Conservation (phyloP, 2,888 invertebrate species). For the Philereme vetulata region DNA sequence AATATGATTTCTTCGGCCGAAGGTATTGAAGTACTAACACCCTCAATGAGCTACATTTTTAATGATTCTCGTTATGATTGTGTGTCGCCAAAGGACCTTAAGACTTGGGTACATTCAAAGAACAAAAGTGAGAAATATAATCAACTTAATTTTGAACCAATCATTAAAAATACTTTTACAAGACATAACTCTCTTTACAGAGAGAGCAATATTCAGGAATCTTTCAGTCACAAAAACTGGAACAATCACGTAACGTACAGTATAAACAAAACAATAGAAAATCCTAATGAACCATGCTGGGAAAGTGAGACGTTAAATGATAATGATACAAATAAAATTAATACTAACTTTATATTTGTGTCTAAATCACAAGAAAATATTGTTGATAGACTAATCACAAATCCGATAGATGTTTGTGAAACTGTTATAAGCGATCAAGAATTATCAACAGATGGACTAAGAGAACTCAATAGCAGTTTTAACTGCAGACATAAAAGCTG, state of each 20-base stretch:
- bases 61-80: conserved; percentile 1
- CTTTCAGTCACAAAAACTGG: conserved; percentile 3
- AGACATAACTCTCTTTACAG: conserved; percentile 2
- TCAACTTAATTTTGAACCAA: conserved; percentile 6
- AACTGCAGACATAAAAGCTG: conserved; percentile 9
- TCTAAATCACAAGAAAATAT: conserved; percentile 24
- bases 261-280: conserved; percentile 14
- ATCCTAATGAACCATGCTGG: not conserved
- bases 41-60: conserved; percentile 11
- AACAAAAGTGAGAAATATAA: not conserved
- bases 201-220: not conserved
- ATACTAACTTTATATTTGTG: conserved; percentile 24
- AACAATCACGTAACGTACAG: conserved; percentile 21
- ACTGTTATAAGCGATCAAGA: conserved; percentile 22
- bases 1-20: not conserved
- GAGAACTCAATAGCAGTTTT: conserved; percentile 24
- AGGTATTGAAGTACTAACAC: conserved; percentile 12
- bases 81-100: not conserved
- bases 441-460: conserved; percentile 14
- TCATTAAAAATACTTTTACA: conserved; percentile 23
- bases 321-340: not conserved
- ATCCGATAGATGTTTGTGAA: conserved; percentile 33
- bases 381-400: conserved; percentile 10
- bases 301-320: not conserved
- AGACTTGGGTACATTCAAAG: not conserved